phyloP scores from a whole-genome alignment of 2,113 vertebrate genomes.

The Bubalus kerabau region DNA sequence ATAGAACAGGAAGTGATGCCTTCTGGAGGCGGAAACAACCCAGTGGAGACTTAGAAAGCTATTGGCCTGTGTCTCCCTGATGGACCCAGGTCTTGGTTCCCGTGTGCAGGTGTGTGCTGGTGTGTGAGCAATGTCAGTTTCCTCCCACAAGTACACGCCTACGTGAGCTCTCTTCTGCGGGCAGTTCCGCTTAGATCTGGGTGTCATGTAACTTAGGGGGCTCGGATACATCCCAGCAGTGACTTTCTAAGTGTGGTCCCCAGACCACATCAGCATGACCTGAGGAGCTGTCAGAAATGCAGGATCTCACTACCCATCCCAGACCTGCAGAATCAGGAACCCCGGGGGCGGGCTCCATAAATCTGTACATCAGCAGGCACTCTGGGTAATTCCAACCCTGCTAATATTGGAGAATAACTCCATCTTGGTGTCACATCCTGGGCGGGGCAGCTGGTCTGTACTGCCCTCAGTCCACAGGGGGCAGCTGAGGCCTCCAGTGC shows the following conservation, averaged over 20 bases:
- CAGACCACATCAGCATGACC: background rate
- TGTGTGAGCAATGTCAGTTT: background rate
- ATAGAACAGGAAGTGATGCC: background rate
- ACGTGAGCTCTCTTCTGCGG: background rate
- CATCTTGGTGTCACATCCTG: background rate
- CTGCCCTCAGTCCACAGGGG: background rate
- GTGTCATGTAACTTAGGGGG: background rate
- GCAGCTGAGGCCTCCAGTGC: background rate
- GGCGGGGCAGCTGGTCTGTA: background rate
- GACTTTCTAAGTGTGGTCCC: background rate
- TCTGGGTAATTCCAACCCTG: background rate
- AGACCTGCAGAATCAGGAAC: background rate
- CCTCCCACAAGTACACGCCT: background rate
- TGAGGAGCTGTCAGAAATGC: background rate
- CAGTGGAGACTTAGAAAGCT: background rate
- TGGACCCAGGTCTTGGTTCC: background rate
- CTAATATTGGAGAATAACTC: background rate
- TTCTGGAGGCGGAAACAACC: background rate
- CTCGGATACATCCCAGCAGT: background rate
- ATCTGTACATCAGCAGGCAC: background rate
- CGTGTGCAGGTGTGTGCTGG: too few species aligned
- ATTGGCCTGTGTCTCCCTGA: background rate
- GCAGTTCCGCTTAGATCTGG: background rate
- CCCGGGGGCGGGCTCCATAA: background rate
- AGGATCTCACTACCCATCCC: background rate